These are phyloP conservation scores for Lynx canadensis DNA, from an alignment of 2,113 vertebrate species.

Conservation along the genomic window DNA sequence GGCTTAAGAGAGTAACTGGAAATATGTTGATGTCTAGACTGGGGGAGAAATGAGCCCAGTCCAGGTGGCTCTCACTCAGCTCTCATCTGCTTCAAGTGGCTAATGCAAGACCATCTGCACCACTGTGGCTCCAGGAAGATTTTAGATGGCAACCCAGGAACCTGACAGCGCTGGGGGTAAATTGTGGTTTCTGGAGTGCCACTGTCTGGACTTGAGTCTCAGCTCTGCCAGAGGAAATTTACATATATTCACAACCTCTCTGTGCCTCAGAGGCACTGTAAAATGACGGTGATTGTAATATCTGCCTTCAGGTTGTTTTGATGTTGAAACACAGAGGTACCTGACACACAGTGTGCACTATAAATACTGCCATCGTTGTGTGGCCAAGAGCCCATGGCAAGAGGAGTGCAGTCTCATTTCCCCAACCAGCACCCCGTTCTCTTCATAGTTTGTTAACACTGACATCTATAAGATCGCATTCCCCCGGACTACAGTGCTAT, in stretches of 20 bases:
- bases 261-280: background rate
- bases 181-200: background rate
- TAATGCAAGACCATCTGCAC: background rate
- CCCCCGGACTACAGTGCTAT: background rate
- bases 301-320: background rate
- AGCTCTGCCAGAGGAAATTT: background rate
- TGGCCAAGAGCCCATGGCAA: background rate
- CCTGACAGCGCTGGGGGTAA: background rate
- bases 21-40: background rate
- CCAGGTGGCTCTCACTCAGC: background rate
- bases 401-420: background rate
- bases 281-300: background rate
- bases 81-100: background rate
- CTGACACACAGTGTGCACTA: too few species aligned
- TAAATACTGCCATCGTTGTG: background rate
- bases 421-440: background rate
- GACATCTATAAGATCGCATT: background rate
- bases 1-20: background rate
- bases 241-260: too few species aligned
- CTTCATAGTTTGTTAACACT: background rate
- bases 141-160: background rate
- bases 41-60: background rate
- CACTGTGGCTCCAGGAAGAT: background rate
- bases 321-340: background rate
- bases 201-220: background rate